A percentile compares a stretch with the other conserved stretches of the same genome.
phyloP scores from a whole-genome alignment of 1,140 invertebrate genomes.

The Diabrotica undecimpunctata region DNA sequence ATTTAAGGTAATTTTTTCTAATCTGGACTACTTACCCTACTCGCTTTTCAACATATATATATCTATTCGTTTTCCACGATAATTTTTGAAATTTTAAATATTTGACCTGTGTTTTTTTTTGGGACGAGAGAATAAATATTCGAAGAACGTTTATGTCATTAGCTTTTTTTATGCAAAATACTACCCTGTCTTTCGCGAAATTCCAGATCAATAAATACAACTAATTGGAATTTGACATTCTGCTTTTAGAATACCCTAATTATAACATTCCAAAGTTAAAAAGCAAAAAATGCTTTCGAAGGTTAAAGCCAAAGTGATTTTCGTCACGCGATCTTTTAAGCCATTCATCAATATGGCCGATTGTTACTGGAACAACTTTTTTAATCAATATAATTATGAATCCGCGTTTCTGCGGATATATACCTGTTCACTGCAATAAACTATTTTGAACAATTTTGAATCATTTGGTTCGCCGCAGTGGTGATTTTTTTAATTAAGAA shows the following conservation, averaged over 20 bases:
- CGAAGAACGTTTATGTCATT: too few relatives aligned
- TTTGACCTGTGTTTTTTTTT: too few relatives aligned
- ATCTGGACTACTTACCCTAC: too few relatives aligned
- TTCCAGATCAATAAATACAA: neutral
- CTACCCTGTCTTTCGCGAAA: too few relatives aligned
- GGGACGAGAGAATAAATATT: too few relatives aligned
- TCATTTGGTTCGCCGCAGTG: neutral
- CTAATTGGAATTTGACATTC: neutral
- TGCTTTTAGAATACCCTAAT: neutral
- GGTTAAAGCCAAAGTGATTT: neutral
- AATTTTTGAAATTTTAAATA: too few relatives aligned
- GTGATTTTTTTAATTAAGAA: too few relatives aligned
- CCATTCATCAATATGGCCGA: slow-evolving; percentile 1
- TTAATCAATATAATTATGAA: slow-evolving; percentile 3
- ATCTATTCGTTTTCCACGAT: too few relatives aligned
- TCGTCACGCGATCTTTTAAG: neutral
- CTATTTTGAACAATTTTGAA: neutral
- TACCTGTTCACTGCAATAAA: neutral
- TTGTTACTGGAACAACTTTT: slow-evolving; percentile 2
- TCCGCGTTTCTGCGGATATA: neutral
- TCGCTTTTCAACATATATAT: too few relatives aligned
- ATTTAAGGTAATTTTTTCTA: too few relatives aligned
- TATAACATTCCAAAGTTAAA: slow-evolving; percentile 1
- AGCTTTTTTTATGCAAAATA: too few relatives aligned
- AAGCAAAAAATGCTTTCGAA: neutral